Evolutionary conservation across 2,113 vertebrate species (phyloP), one percentile per base, ranked within the genome.

Genomic region (Cinclus mexicanus): DNA sequence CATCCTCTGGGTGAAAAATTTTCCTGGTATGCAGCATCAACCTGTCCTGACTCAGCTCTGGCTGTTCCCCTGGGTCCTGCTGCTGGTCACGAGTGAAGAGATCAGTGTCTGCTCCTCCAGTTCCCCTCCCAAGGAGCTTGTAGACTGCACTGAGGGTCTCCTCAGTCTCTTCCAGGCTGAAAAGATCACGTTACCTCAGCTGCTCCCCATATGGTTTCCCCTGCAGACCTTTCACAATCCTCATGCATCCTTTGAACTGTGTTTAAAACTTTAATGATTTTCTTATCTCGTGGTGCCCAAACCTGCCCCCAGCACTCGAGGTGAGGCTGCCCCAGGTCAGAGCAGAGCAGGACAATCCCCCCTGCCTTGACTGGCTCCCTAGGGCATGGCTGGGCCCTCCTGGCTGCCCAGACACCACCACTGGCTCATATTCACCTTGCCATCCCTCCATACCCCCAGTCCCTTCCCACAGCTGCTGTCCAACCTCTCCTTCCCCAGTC

Each of bases 381-480:
- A 6, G 53, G 26, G 7, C 44, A 12, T 5, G 26, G 19, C 11
- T 46, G 60, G 16, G 2, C 13, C 28, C 61, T 52, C 31, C 19
- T 82, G 69, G 44, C 53, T 89, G 33, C 53, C 46, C 15, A 69
- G 53, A 19, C 60, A 17, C 10, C 35, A 2, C 60, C 35, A 2
- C 60, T 39, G 33, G 1, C 23, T 46, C 28, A 0, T 1, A 1
- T 8, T 24, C 19, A 53, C 2, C 53, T 28, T n/a, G 53, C 35
- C 23, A 39, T 39, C 7, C 3, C 4, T 2, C 46, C 59, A 39
- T 4, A 7, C 12, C 17, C 7, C 7, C 53, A 26, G 61, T 21
- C 20, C 61, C 25, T 44, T 25, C 5, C 33, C 46, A 4, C 2
- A 9, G 23, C 37, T 82, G 37, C 60, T 52, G 12, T 81, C 8